These are phyloP conservation scores for Varecia variegata DNA, from an alignment of 2,797 vertebrate genomes.

Conservation along the genomic window DNA sequence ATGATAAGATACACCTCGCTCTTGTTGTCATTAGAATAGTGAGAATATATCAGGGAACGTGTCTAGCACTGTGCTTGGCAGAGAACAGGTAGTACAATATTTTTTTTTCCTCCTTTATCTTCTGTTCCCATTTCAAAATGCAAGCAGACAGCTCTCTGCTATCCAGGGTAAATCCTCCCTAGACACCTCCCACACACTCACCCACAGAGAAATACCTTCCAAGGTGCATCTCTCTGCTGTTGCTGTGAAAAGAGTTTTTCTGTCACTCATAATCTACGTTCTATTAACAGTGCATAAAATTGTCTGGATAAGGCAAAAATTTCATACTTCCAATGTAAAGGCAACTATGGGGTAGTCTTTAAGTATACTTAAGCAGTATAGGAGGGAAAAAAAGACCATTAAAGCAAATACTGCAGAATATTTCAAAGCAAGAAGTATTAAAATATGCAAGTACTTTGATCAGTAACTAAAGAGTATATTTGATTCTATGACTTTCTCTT, in stretches of 20 bases:
- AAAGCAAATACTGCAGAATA: neutral
- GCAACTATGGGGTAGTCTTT: neutral
- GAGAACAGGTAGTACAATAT: neutral
- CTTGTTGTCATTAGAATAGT: neutral
- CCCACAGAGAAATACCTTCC: neutral
- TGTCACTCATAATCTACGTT: neutral
- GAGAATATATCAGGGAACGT: neutral
- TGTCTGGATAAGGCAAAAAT: neutral
- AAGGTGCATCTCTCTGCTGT: neutral
- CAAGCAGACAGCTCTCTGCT: neutral
- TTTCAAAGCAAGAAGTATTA: neutral
- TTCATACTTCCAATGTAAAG: neutral
- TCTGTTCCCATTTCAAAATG: conserved; percentile 26
- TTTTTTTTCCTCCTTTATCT: neutral
- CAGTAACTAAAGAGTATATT: neutral
- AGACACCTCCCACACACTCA: neutral
- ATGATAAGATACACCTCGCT: neutral
- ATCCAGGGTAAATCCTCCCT: neutral
- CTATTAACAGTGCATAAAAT: neutral
- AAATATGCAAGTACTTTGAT: neutral
- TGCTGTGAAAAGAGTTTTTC: neutral
- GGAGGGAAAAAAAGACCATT: neutral
- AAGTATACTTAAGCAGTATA: neutral
- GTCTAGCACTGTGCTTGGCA: neutral
- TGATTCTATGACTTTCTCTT: neutral